phyloP scores from a whole-genome alignment of 2,113 vertebrate species.

The Procavia capensis region DNA sequence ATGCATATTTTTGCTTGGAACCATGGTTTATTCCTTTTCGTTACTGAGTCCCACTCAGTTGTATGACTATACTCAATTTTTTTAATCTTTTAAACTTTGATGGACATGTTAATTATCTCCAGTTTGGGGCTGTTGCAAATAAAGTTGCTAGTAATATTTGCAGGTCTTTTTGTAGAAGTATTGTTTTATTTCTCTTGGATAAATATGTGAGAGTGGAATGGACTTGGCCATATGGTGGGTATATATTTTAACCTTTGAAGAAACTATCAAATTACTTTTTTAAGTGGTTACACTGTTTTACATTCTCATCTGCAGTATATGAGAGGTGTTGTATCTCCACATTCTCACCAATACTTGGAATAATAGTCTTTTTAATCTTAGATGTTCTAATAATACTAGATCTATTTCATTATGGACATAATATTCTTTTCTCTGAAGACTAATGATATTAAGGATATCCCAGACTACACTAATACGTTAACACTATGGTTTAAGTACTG shows the following conservation, averaged over 20 bases:
- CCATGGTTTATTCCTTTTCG: constrained; percentile 9
- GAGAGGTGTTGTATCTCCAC: neutral
- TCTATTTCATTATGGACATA: neutral
- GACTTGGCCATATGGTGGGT: neutral
- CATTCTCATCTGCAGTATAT: neutral
- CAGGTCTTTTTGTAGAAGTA: neutral
- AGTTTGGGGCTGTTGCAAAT: neutral
- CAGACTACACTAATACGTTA: neutral
- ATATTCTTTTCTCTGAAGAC: constrained; percentile 6
- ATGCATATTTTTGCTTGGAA: neutral
- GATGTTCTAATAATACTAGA: neutral
- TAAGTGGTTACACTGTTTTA: neutral
- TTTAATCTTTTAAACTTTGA: neutral
- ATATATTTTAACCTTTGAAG: neutral
- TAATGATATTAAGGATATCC: neutral
- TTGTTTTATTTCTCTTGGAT: too few species aligned
- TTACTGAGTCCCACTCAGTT: neutral
- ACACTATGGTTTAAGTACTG: neutral
- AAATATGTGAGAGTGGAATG: neutral
- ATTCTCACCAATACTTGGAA: neutral
- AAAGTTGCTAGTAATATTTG: neutral
- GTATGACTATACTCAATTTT: neutral
- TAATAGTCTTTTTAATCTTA: neutral
- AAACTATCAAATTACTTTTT: too few species aligned
- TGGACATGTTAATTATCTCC: neutral